Evolutionary conservation across 2,888 invertebrate genomes (phyloP), one percentile per base, ranked within the genome.

Genomic region (Dromius quadrimaculatus): DNA sequence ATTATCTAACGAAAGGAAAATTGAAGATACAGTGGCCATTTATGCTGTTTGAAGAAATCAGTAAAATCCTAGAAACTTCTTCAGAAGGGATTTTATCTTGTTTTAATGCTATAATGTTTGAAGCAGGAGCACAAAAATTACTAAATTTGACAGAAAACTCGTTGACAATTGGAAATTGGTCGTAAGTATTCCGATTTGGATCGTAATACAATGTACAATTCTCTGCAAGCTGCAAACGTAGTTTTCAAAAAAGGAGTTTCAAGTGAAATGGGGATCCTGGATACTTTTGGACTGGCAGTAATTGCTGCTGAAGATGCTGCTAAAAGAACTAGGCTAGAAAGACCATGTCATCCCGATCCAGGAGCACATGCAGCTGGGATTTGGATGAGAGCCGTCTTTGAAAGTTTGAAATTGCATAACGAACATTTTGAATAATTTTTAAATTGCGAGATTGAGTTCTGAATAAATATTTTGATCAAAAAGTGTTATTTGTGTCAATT

Each of bases 81-180:
- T 91, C 93, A 88, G 93, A 92, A 0, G 93, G 94, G 0, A 89
- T 91, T 0, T 89, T 92, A 0, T 94, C 94, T 0, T 93, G 91
- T 0, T 84, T 94, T 47, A 94, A 93, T 83, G 89, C 91, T 72
- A 83, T 94, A 72, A 87, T 93, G 71, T 86, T 94, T 71, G 87
- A 91, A 1, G 88, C 89, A 0, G 88, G 88, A 0, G 86, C 88
- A 0, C 84, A 84, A 57, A 80, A 84, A 47, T 81, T 88, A 61
- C 78, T 82, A 32, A 77, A 78, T 82, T 84, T 76, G 61, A 63
- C 73, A 0, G 77, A 77, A 8, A 72, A 73, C 6, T 65, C 72
- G 19, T 73, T 81, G 4, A 73, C 74, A 5, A 72, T 73, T 6
- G 70, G 63, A 2, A 72, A 82, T 13, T 89, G 87, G 87, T 75